Base-by-base conservation (phyloP, 2,113 vertebrate species). In the Phaetusa simplex region DNA sequence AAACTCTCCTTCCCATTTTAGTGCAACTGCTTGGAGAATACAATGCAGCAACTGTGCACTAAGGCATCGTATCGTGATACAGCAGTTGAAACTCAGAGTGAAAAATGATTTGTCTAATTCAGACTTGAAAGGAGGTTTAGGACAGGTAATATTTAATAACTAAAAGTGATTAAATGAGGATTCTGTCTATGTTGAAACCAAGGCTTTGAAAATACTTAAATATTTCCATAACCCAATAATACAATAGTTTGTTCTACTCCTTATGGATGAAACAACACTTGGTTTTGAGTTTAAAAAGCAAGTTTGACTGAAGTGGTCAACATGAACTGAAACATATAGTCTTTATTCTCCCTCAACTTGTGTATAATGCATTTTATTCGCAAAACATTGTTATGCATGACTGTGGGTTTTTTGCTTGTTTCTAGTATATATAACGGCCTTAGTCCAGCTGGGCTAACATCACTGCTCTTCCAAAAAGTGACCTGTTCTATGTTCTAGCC, bases 1-100 rank as follows among this genome's bases (percentile, higher is more conserved):
- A 77, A 87, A 73, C 43, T 77, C 56, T 79, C 79, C 66, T 83
- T 80, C 92, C 49, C 70, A 34, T 80, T 95, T 86, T 62, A 77
- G 43, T 77, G 66, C 78, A 87, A 30, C 56, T 77, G 78, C 30
- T 62, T 82, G 47, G 84, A 72, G 89, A 86, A 67, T 50, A 69
- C 79, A 87, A 19, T 58, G 66, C 71, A 90, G 66, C 82, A 96
- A 6, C 66, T 95, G 84, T 83, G 64, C 49, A 10, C 47, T 42
- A 12, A 58, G 59, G 55, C 61, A 72, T 30, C 8, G 0, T 47
- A 23, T 49, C 64, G 38, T 61, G 42, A 32, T 80, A 49, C 52
- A 47, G 1, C n/a, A 82, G 12, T 59, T 71, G 72, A 89, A 91
- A 74, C 32, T 19, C 34, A 38, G 87, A 77, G 45, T n/a, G 42